Percentiles rank a stretch among this genome's conserved stretches.
phyloP scores from a whole-genome alignment of 2,797 vertebrate species.

The Tapera naevia region DNA sequence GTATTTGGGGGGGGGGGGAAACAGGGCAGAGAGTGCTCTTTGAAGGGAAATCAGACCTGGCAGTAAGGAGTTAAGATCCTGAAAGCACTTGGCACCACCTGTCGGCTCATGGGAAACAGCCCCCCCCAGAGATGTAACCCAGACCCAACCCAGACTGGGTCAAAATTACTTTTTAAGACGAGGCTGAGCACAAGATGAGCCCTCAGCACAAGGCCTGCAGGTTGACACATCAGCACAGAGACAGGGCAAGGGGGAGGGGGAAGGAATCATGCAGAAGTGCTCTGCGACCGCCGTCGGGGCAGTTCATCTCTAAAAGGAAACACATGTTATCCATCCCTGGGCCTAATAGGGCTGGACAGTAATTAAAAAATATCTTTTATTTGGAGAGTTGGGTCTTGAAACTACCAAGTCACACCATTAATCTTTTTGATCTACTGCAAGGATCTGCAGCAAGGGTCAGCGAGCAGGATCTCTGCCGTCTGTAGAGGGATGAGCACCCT shows the following conservation, averaged over 20 bases:
- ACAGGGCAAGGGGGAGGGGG: slow-evolving; percentile 2
- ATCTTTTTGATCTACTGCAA: slow-evolving; percentile 71
- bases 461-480: slow-evolving; percentile 11
- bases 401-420: slow-evolving; percentile 57
- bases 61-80: slow-evolving; percentile 5
- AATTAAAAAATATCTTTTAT: slow-evolving; percentile 74
- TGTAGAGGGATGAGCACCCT: neutral
- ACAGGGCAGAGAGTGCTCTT: neutral
- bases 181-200: slow-evolving; percentile 19
- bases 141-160: neutral
- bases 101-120: neutral
- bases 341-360: slow-evolving; percentile 67
- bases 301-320: slow-evolving; percentile 71
- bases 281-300: slow-evolving; percentile 25
- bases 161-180: slow-evolving; percentile 41
- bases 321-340: slow-evolving; percentile 60
- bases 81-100: neutral
- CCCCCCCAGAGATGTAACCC: neutral
- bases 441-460: slow-evolving; percentile 56
- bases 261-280: slow-evolving; percentile 59
- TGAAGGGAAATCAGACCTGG: neutral
- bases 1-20: neutral
- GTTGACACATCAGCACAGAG: slow-evolving; percentile 69
- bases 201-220: slow-evolving; percentile 59
- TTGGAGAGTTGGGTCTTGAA: slow-evolving; percentile 70